Conservation (phyloP, 2,888 invertebrate species). For the Petrolisthes cinctipes region DNA sequence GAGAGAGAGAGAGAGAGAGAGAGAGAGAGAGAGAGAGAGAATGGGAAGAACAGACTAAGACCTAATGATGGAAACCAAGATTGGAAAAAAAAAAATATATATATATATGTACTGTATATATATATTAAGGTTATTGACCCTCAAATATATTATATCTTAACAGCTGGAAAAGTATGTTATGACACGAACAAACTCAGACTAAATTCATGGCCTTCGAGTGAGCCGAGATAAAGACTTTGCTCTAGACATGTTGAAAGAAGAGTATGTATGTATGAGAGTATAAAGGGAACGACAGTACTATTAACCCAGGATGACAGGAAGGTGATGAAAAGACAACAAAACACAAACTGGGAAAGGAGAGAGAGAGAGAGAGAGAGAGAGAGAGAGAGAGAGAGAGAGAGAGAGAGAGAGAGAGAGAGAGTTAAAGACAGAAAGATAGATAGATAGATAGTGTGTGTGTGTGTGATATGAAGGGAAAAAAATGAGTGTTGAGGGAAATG, state of each 20-base stretch:
- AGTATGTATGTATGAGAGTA: background rate
- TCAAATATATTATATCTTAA: no score
- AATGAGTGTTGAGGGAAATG: background rate
- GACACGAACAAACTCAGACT: no score
- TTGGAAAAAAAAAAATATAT: background rate
- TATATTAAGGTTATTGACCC: no score
- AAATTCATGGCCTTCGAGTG: no score
- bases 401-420: no score
- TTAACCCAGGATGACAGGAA: background rate
- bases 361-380: background rate
- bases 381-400: background rate
- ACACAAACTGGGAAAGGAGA: background rate
- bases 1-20: background rate
- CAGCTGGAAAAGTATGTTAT: no score
- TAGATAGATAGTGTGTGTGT: background rate
- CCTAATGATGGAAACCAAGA: background rate
- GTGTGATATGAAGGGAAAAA: background rate
- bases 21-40: background rate
- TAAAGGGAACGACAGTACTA: background rate
- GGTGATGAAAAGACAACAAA: constrained; percentile 1
- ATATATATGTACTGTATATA: no score
- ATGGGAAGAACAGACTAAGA: background rate
- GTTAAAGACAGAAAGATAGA: background rate
- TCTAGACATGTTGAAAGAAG: no score
- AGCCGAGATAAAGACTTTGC: no score